Percentiles rank a stretch among this genome's conserved stretches.
Evolutionary conservation across 2,113 vertebrate genomes (phyloP).

Genomic region (Manacus vitellinus): DNA sequence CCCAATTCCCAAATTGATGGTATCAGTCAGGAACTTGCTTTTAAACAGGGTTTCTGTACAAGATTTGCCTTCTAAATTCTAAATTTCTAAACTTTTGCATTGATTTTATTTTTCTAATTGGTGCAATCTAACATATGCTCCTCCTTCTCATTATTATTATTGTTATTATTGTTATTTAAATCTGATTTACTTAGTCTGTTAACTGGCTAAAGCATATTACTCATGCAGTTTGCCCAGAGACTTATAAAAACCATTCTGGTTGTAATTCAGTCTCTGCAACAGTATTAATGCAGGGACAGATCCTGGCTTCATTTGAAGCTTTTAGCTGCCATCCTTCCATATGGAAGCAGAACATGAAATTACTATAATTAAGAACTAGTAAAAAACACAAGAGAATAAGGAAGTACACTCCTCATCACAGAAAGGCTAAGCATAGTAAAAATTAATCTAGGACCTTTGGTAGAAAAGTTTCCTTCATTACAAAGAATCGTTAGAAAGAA

Average conservation of each 20-base stretch:
- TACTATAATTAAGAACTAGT: background rate
- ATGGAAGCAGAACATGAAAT: background rate
- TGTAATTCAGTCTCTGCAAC: background rate
- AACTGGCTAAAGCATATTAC: background rate
- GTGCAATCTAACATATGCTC: background rate
- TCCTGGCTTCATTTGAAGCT: background rate
- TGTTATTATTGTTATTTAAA: background rate
- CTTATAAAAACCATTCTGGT: background rate
- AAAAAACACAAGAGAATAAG: background rate
- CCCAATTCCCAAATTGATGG: background rate
- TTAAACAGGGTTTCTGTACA: background rate
- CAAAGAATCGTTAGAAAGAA: background rate
- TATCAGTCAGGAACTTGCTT: background rate
- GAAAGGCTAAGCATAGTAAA: background rate
- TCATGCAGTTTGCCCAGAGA: background rate
- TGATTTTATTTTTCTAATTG: background rate
- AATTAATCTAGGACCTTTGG: background rate
- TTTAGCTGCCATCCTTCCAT: background rate
- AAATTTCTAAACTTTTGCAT: background rate
- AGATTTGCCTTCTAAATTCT: background rate
- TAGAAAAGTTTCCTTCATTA: background rate
- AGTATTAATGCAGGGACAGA: background rate
- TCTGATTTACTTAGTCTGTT: background rate
- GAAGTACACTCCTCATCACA: background rate
- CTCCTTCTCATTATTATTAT: background rate